phyloP scores from a whole-genome alignment of 2,888 invertebrate species.

The Torymus tubicola region DNA sequence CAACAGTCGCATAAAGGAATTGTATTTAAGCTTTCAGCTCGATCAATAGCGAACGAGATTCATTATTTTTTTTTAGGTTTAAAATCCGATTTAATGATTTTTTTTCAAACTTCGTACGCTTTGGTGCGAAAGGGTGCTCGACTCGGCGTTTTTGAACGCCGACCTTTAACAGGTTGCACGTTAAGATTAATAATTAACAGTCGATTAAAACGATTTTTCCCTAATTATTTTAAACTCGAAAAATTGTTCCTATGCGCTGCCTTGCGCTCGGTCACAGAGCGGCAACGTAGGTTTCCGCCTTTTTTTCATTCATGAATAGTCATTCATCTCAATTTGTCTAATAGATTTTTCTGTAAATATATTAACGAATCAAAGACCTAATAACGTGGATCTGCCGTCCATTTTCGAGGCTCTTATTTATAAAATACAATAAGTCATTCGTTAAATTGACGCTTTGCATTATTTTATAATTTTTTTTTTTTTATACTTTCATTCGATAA shows the following conservation, averaged over 20 bases:
- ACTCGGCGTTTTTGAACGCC: conserved; percentile 57
- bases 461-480: conserved; percentile 23
- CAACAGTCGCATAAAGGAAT: conserved; percentile 50
- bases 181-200: conserved; percentile 54
- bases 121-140: conserved; percentile 43
- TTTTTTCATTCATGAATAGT: conserved; percentile 21
- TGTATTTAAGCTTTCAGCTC: conserved; percentile 51
- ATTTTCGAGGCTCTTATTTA: conserved; percentile 59
- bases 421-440: conserved; percentile 42
- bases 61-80: conserved; percentile 17
- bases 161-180: conserved; percentile 56
- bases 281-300: neutral
- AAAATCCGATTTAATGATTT: conserved; percentile 23
- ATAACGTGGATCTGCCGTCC: conserved; percentile 53
- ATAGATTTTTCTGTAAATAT: conserved; percentile 58
- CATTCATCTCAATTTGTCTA: conserved; percentile 52
- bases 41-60: conserved; percentile 53
- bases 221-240: conserved; percentile 29
- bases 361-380: conserved; percentile 56
- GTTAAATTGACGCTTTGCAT: conserved; percentile 53
- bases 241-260: conserved; percentile 37
- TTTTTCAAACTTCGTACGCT: neutral
- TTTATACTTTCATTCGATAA: conserved; percentile 54
- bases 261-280: neutral
- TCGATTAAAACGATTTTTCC: conserved; percentile 47